Percentiles rank a stretch among this genome's conserved stretches.
phyloP scores from a whole-genome alignment of 2,888 invertebrate genomes.

The Cephus spinipes region DNA sequence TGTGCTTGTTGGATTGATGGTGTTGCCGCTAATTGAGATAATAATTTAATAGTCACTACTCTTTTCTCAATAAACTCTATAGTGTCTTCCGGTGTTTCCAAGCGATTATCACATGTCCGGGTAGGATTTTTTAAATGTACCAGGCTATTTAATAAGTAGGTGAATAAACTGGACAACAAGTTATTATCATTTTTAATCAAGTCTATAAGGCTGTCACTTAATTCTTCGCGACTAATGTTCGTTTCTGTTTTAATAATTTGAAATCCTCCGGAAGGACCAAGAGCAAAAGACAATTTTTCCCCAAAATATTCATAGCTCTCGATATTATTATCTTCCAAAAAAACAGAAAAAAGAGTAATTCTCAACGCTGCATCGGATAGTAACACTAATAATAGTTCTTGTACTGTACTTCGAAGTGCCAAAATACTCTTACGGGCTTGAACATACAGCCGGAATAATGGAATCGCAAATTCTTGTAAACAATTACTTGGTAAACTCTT shows the following conservation, averaged over 20 bases:
- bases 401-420: constrained; percentile 42
- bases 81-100: constrained; percentile 41
- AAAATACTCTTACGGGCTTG: constrained; percentile 47
- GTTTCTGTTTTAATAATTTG: constrained; percentile 46
- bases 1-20: constrained; percentile 57
- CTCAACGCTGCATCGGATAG: constrained; percentile 36
- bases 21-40: constrained; percentile 58
- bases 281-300: constrained; percentile 42
- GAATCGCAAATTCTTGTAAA: constrained; percentile 47
- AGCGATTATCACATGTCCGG: background rate
- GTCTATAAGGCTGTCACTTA: constrained; percentile 57
- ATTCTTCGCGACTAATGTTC: constrained; percentile 47
- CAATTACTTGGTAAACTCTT: constrained; percentile 54
- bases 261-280: constrained; percentile 53
- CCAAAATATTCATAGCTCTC: constrained; percentile 50
- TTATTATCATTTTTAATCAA: constrained; percentile 51
- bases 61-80: constrained; percentile 51
- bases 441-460: constrained; percentile 54
- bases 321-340: constrained; percentile 42
- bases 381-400: constrained; percentile 44
- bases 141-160: constrained; percentile 63
- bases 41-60: constrained; percentile 53
- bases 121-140: constrained; percentile 28
- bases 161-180: constrained; percentile 60
- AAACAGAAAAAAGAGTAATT: constrained; percentile 44